phyloP scores from a whole-genome alignment of 2,113 vertebrate genomes.

The Saimiri boliviensis region DNA sequence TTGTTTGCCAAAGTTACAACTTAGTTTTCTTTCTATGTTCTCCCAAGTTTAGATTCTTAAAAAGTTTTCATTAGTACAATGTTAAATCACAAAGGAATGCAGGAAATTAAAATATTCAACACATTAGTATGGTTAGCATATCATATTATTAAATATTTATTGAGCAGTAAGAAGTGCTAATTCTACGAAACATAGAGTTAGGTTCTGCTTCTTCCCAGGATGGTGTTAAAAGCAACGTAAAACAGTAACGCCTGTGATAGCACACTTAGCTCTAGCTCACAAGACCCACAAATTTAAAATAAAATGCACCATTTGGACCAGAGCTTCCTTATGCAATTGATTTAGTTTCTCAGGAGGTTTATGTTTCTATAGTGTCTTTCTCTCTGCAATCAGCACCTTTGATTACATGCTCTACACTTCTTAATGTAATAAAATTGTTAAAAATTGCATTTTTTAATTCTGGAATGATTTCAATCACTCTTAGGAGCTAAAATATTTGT shows the following conservation, averaged over 20 bases:
- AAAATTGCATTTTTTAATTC: slow-evolving; percentile 54
- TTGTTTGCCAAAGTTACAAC: not conserved
- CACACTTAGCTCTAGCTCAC: not conserved
- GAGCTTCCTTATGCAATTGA: slow-evolving; percentile 50
- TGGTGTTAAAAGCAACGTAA: slow-evolving; percentile 34
- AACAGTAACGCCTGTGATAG: slow-evolving; percentile 42
- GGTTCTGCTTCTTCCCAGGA: slow-evolving; percentile 19
- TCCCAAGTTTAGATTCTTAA: not conserved
- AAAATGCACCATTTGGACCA: not conserved
- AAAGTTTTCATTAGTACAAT: slow-evolving; percentile 10
- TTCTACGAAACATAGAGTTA: not conserved
- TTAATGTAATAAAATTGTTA: slow-evolving; percentile 64
- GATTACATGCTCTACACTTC: slow-evolving; percentile 54
- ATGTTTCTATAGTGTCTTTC: slow-evolving; percentile 12
- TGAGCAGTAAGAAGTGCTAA: slow-evolving; percentile 35
- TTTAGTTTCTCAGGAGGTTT: not conserved
- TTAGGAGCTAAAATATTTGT: slow-evolving; percentile 77
- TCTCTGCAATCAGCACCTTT: slow-evolving; percentile 41
- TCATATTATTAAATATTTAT: slow-evolving; percentile 61
- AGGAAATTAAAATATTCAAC: slow-evolving; percentile 54
- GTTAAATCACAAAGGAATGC: slow-evolving; percentile 32
- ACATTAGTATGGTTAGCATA: not conserved
- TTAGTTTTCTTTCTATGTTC: not conserved
- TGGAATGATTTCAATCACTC: slow-evolving; percentile 76
- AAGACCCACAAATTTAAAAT: slow-evolving; percentile 23